Conservation (phyloP, 2,113 vertebrate genomes). For the Alectura lathami region DNA sequence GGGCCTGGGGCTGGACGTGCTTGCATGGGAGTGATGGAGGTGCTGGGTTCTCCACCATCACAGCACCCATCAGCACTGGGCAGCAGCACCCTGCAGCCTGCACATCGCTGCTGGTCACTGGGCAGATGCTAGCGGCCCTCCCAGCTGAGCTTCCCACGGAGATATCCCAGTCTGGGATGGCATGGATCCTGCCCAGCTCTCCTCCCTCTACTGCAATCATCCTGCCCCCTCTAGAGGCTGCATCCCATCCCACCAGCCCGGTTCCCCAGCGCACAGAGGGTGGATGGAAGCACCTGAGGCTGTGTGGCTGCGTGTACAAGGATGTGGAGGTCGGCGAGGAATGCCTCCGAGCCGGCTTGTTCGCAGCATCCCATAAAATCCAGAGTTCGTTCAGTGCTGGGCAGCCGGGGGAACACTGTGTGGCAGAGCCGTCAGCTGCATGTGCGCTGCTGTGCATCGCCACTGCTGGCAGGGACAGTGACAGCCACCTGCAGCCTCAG, state of each 20-base stretch:
- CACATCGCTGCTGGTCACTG: not conserved
- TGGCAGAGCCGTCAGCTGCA: not conserved
- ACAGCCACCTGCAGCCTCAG: not conserved
- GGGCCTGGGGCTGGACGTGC: not conserved
- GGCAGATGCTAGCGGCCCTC: not conserved
- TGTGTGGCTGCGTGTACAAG: not conserved
- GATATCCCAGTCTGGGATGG: not conserved
- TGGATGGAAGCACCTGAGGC: not conserved
- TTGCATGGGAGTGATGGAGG: not conserved
- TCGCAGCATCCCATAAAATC: not conserved
- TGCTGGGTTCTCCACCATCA: not conserved
- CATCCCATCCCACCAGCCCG: not conserved
- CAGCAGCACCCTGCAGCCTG: not conserved
- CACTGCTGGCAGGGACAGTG: accelerated
- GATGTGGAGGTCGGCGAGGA: accelerated
- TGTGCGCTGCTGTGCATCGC: accelerated
- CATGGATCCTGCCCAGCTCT: not conserved
- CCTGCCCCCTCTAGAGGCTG: not conserved
- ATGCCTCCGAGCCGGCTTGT: not conserved
- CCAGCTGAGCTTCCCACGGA: accelerated
- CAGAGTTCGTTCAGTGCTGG: not conserved
- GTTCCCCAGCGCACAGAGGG: accelerated
- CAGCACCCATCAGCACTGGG: not conserved
- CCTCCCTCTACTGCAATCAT: not conserved
- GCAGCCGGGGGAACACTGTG: not conserved